Percentiles rank a stretch among this genome's conserved stretches.
Conservation (phyloP, 1,140 invertebrate genomes). For the Drosophila erecta region DNA sequence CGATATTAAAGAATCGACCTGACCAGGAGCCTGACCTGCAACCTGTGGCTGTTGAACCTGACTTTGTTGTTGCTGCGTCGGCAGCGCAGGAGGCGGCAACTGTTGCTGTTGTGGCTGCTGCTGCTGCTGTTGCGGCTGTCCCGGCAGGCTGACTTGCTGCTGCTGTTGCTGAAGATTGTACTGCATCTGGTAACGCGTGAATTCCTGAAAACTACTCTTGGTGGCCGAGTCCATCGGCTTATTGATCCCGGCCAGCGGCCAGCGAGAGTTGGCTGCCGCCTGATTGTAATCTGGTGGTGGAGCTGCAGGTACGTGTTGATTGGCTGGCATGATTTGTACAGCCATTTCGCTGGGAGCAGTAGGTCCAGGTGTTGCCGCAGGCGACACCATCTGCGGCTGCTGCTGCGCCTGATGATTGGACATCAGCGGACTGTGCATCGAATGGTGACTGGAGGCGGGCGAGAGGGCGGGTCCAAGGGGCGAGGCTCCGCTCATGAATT, state of each 20-base stretch:
- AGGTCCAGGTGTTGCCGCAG: constrained; percentile 29
- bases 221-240: constrained; percentile 87
- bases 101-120: constrained; percentile 15
- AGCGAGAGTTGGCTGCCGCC: constrained; percentile 83
- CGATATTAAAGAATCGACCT: constrained; percentile 73
- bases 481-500: constrained; percentile 72
- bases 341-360: constrained; percentile 49
- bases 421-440: constrained; percentile 80
- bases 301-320: constrained; percentile 73
- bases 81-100: constrained; percentile 24
- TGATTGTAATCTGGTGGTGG: constrained; percentile 85
- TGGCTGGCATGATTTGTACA: constrained; percentile 47
- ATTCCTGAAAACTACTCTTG: constrained; percentile 87
- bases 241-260: constrained; percentile 81
- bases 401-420: constrained; percentile 73
- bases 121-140: constrained; percentile 26
- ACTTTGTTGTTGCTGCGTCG: constrained; percentile 30
- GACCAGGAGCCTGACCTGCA: constrained; percentile 30
- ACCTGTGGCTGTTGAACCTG: constrained; percentile 24
- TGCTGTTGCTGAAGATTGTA: constrained; percentile 86
- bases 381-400: constrained; percentile 74
- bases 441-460: constrained; percentile 81
- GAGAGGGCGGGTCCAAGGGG: constrained; percentile 85
- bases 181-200: constrained; percentile 87
- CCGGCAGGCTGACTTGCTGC: constrained; percentile 61